A percentile compares a stretch with the other conserved stretches of the same genome.
These are phyloP conservation scores for Cuniculus paca DNA, from an alignment of 2,797 vertebrate genomes.

Conservation along the genomic window DNA sequence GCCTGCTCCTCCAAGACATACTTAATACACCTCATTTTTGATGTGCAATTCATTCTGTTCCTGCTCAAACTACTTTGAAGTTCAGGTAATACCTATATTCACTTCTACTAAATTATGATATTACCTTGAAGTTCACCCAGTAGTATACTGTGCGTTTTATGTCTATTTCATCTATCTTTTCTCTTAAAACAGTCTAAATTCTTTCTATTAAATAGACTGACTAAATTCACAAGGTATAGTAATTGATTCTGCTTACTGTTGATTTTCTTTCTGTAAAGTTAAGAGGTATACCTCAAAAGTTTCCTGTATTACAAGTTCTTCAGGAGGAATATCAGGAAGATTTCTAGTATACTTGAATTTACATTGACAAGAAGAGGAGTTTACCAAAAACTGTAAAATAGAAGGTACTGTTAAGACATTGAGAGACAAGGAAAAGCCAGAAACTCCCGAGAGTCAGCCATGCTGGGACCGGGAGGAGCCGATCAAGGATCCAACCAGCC, in stretches of 20 bases:
- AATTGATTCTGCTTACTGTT: neutral
- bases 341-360: neutral
- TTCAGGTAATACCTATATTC: neutral
- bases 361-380: neutral
- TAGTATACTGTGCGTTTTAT: neutral
- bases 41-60: neutral
- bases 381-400: neutral
- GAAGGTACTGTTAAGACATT: neutral
- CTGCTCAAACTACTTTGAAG: neutral
- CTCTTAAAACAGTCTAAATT: neutral
- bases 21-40: neutral
- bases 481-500: no score
- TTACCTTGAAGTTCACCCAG: neutral
- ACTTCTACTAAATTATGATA: neutral
- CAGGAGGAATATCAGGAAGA: neutral
- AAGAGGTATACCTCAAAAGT: neutral
- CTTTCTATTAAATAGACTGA: slow-evolving; percentile 27
- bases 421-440: no score
- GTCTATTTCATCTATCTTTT: neutral
- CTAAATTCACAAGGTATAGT: neutral
- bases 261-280: neutral
- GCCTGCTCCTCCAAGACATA: fast-evolving
- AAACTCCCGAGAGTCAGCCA: no score
- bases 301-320: neutral
- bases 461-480: no score